Evolutionary conservation across 2,888 invertebrate species (phyloP).

Genomic region (Luperina nickerlii): DNA sequence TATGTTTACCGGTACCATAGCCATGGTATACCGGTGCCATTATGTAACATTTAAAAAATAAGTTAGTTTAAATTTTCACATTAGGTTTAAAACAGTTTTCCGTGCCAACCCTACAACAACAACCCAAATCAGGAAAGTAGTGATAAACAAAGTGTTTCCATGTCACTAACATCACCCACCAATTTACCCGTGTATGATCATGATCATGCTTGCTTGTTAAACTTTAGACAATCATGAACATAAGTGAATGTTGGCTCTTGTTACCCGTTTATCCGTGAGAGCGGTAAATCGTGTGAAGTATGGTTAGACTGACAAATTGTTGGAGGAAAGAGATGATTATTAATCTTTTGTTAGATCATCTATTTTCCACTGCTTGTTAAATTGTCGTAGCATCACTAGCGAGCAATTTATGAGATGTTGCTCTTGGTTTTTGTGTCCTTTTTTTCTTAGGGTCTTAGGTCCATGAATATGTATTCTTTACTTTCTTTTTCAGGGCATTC

Average conservation of each 20-base stretch:
- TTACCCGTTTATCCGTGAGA: slow-evolving; percentile 70
- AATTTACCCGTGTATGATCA: slow-evolving; percentile 53
- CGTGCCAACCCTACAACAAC: slow-evolving; percentile 66
- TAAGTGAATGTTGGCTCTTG: slow-evolving; percentile 72
- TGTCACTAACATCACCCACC: slow-evolving; percentile 73
- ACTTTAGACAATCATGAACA: slow-evolving; percentile 72
- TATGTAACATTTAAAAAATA: not conserved
- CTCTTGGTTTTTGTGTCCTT: slow-evolving; percentile 7
- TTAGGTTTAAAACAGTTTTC: not conserved
- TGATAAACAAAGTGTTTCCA: slow-evolving; percentile 76
- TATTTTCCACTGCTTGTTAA: slow-evolving; percentile 61
- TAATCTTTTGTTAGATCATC: slow-evolving; percentile 53
- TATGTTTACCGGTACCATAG: not conserved
- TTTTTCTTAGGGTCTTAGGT: slow-evolving; percentile 9
- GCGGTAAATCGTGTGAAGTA: slow-evolving; percentile 68
- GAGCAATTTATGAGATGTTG: slow-evolving; percentile 46
- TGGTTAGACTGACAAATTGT: slow-evolving; percentile 75
- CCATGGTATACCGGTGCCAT: not conserved
- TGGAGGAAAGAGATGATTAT: slow-evolving; percentile 69
- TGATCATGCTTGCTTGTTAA: slow-evolving; percentile 69
- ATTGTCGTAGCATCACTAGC: slow-evolving; percentile 51
- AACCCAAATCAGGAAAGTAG: slow-evolving; percentile 73
- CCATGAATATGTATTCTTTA: slow-evolving; percentile 29
- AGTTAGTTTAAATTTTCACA: not conserved
- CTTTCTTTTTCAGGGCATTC: slow-evolving; percentile 79